Conservation (phyloP, 2,797 vertebrate species). For the Danio jaintianensis region DNA sequence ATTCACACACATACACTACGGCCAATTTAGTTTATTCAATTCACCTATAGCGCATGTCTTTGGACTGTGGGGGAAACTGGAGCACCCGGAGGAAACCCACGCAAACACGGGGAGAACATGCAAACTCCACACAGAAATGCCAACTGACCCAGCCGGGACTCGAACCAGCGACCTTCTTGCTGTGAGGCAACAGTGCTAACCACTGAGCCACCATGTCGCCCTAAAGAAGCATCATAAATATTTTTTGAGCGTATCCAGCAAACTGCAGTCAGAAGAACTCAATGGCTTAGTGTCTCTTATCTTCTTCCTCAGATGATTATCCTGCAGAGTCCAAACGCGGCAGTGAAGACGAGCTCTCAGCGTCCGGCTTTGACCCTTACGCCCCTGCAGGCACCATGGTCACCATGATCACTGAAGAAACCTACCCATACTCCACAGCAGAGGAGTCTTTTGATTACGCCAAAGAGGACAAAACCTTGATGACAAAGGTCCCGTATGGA, state of each 20-base stretch:
- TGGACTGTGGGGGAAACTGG: no score
- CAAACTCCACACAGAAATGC: no score
- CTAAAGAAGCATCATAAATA: no score
- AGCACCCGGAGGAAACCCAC: no score
- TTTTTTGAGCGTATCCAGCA: not conserved
- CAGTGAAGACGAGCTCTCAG: constrained; percentile 68
- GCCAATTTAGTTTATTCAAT: no score
- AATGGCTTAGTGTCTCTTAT: not conserved
- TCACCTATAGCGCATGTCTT: no score
- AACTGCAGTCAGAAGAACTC: not conserved
- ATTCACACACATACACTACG: no score
- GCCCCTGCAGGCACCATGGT: constrained; percentile 67
- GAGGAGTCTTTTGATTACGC: constrained; percentile 77
- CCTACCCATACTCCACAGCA: constrained; percentile 71
- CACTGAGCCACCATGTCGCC: no score
- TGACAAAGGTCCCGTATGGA: constrained; percentile 68
- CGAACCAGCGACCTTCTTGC: no score
- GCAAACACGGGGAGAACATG: no score
- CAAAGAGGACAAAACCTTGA: constrained; percentile 75
- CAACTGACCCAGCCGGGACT: no score
- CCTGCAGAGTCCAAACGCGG: constrained; percentile 66
- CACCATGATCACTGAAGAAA: constrained; percentile 81
- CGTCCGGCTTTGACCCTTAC: constrained; percentile 70
- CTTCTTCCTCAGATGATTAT: constrained; percentile 61
- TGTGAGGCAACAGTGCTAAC: not conserved